Percentiles rank a stretch among this genome's conserved stretches.
Conservation (phyloP, 1,140 invertebrate genomes). For the Drosophila bocqueti region DNA sequence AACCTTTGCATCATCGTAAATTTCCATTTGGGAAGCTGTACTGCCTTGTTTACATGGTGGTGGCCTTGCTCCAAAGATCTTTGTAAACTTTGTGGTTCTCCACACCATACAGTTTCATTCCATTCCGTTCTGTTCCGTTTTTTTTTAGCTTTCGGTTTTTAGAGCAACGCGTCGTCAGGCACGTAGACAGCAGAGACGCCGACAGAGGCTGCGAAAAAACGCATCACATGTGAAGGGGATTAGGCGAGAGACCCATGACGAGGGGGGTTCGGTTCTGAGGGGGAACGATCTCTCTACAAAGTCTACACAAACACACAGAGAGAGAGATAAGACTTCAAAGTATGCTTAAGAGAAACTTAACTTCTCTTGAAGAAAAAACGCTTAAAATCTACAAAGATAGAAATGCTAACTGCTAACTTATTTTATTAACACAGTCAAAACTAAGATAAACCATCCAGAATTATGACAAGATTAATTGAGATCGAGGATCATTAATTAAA, state of each 20-base stretch:
- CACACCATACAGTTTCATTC: neutral
- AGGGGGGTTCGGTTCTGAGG: conserved; percentile 5
- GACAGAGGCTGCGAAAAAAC: conserved; percentile 21
- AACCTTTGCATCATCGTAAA: conserved; percentile 51
- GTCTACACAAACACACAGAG: neutral
- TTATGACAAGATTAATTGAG: conserved; percentile 1
- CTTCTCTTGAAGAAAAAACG: conserved; percentile 9
- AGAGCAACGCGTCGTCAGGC: conserved; percentile 62
- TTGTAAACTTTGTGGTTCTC: conserved; percentile 45
- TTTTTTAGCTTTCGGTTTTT: conserved; percentile 21
- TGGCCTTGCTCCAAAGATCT: conserved; percentile 31
- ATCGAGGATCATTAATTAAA: conserved; percentile 21
- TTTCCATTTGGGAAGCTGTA: conserved; percentile 46
- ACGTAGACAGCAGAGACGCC: conserved; percentile 66
- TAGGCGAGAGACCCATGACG: conserved; percentile 9
- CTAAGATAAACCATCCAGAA: neutral
- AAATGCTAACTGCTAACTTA: conserved; percentile 8
- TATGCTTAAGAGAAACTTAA: conserved; percentile 10
- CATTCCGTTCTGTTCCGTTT: conserved; percentile 24
- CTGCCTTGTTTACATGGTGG: conserved; percentile 8
- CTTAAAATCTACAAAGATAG: neutral
- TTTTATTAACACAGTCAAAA: conserved; percentile 2
- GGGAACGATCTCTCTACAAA: conserved; percentile 9
- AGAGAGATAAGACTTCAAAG: neutral
- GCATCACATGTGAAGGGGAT: conserved; percentile 36